Evolutionary conservation across 2,113 vertebrate genomes (phyloP).

Genomic region (Vulpes ferrilata): DNA sequence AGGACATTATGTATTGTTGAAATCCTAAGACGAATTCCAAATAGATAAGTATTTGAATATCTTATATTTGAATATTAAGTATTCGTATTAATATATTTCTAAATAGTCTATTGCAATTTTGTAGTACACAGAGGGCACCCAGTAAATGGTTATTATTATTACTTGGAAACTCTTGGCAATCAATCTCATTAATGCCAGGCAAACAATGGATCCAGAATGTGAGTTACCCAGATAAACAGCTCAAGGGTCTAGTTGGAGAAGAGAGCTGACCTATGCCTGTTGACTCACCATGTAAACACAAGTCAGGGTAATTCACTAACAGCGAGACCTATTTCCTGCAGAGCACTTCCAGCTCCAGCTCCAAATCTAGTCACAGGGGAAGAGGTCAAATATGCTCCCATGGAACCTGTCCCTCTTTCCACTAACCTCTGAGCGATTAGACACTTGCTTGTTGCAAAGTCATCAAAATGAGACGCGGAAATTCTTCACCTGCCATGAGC

Average conservation of each 20-base stretch:
- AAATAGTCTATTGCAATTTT: background rate
- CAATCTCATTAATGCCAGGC: background rate
- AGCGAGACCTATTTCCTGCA: slow-evolving; percentile 60
- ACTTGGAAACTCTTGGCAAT: background rate
- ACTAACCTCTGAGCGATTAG: background rate
- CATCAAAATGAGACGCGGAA: slow-evolving; percentile 44
- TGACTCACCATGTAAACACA: slow-evolving; percentile 59
- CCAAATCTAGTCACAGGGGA: background rate
- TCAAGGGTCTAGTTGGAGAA: background rate
- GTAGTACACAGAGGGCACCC: background rate
- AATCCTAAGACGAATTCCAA: slow-evolving; percentile 32
- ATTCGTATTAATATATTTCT: background rate
- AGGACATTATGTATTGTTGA: background rate
- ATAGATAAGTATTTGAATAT: background rate
- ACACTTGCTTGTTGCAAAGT: background rate
- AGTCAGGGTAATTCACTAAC: slow-evolving; percentile 61
- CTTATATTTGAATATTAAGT: background rate
- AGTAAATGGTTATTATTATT: background rate
- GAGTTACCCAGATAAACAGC: background rate
- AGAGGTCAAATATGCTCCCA: background rate
- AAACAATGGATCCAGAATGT: background rate
- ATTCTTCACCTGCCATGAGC: slow-evolving; percentile 41
- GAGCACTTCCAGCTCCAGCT: background rate
- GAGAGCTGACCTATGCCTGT: background rate
- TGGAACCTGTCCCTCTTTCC: background rate